Evolutionary conservation across 1,140 invertebrate species (phyloP), one percentile per base, ranked within the genome.

Genomic region (Pachypsylla venusta): DNA sequence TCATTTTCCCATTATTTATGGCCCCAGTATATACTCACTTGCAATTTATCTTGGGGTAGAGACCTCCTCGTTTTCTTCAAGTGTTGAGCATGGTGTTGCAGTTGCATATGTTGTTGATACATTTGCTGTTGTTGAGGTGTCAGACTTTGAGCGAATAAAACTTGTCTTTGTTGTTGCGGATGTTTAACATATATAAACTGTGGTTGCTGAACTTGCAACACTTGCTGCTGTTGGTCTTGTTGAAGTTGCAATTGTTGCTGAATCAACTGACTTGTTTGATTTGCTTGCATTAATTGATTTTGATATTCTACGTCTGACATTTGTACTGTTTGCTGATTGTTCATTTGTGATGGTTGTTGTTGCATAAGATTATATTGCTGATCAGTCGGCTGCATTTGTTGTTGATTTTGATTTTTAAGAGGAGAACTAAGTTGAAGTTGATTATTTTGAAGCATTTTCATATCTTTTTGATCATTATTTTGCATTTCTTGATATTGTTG

Each of bases 61-160:
- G 68, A 64, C 56, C 71, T 67, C 55, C 68, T 67, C 54, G 71
- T 70, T 64, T 76, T 75, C 62, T 73, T 74, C 25, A 73, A 62
- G 60, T 74, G 72, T 61, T 73, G 71, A 54, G 68, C 67, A 62
- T 73, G 70, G 56, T 74, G 73, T 57, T 73, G 72, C n/a, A 73
- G 63, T 57, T 73, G 71, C 70, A 73, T 73, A 61, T 74, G 71
- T 59, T 72, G 70, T 61, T 74, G 71, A 63, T 73, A 72, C 70
- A 72, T 72, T 60, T 70, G 69, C 53, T 71, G 71, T 60, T 74
- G 72, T 35, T 73, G 71, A 27, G 72, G 72, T 16, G 64, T 70
- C 40, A 69, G 60, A 35, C 67, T 67, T 56, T 68, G 68, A 12
- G 66, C 63, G 59, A 67, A 67, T 42, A 66, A 60, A 16, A 66